Conservation (phyloP, 2,888 invertebrate species). For the Caenorhabditis macrosperma region DNA sequence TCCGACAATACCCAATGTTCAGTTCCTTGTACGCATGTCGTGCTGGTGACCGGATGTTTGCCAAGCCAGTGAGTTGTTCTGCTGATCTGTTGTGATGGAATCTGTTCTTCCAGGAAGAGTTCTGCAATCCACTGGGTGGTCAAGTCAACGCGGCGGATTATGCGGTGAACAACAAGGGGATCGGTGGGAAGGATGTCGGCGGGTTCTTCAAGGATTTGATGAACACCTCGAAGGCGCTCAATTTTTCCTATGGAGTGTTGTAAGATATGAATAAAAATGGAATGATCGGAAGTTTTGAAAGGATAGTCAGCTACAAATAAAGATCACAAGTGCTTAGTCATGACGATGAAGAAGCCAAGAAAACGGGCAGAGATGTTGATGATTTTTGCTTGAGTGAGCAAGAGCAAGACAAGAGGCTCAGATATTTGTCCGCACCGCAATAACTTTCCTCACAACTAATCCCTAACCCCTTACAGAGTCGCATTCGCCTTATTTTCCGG, state of each 20-base stretch:
- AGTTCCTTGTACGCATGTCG: constrained; percentile 39
- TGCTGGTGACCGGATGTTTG: constrained; percentile 44
- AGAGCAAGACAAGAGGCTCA: constrained; percentile 25
- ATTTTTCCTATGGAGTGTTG: constrained; percentile 39
- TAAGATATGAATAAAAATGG: constrained; percentile 1
- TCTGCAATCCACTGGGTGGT: constrained; percentile 40
- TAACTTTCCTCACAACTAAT: neutral
- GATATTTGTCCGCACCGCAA: neutral
- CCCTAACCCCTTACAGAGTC: neutral
- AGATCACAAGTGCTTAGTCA: constrained; percentile 4
- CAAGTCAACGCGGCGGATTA: constrained; percentile 28
- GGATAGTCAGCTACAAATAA: too few relatives aligned
- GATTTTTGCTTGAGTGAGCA: constrained; percentile 36
- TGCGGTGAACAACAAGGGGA: constrained; percentile 14
- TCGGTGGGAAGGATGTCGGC: constrained; percentile 22
- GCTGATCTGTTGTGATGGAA: too few relatives aligned
- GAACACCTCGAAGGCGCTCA: constrained; percentile 30
- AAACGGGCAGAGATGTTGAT: neutral
- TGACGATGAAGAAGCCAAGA: constrained; percentile 18
- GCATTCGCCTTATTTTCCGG: neutral
- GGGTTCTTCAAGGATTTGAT: constrained; percentile 50
- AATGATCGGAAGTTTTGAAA: too few relatives aligned
- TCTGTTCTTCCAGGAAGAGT: constrained; percentile 33
- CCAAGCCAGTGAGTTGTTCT: constrained; percentile 21
- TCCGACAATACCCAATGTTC: constrained; percentile 49